Evolutionary conservation across 2,888 invertebrate species (phyloP), one percentile per base, ranked within the genome.

Genomic region (Oscheius sp.): DNA sequence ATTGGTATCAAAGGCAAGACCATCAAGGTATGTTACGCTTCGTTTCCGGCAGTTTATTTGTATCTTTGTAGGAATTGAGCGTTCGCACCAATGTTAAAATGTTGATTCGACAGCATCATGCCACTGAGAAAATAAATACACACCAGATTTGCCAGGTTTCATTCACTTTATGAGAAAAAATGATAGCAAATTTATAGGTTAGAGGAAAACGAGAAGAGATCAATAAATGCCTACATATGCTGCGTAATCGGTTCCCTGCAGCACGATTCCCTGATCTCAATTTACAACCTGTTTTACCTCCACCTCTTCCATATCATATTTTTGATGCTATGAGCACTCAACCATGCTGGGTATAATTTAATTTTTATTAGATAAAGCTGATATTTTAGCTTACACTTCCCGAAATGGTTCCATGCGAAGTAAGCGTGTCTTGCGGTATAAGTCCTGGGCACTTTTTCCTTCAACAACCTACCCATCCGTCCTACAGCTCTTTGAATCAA

Each of bases 381-480:
- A 2, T 71, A 63, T 85, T 89, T 64, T 90, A 94, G 93, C 91
- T 96, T 86, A 93, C 93, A 89, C 91, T 98, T 80, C 93, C 96
- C 86, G 95, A 95, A 89, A 94, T 94, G 63, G 93, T 96, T 69
- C 94, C 94, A 89, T 95, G 95, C 88, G 97, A 98, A 90, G 94
- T 96, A 29, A 92, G 93, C 77, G 92, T 98, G 85, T 94, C 94
- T 88, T 93, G 94, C 85, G 92, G 96, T 88, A 93, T 95, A 79
- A 92, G 93, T 79, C 94, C 95, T 68, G 93, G 93, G 55, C 95
- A 95, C 89, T 91, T 98, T 88, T 98, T 97, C 91, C 92, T 99
- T 18, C 97, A 97, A 89, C 94, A 96, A 89, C 96, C 95, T 2
- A 93, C 95, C 74, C 97, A 98, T 91, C 96, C 97, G 6, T 93